A percentile compares a stretch with the other conserved stretches of the same genome.
phyloP scores from a whole-genome alignment of 1,140 invertebrate genomes.

The Cataglyphis hispanica region DNA sequence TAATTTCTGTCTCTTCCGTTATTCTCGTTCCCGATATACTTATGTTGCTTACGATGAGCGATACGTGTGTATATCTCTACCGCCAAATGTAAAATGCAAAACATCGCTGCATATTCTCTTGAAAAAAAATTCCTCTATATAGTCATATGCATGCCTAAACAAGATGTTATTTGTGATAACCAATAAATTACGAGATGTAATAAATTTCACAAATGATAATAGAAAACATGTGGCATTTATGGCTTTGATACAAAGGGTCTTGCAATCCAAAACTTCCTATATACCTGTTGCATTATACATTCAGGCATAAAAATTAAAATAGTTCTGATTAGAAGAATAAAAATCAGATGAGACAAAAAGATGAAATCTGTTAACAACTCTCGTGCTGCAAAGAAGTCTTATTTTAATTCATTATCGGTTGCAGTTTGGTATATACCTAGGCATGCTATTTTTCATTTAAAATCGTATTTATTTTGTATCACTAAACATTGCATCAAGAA shows the following conservation, averaged over 20 bases:
- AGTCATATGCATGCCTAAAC: conserved; percentile 62
- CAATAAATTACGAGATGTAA: not conserved
- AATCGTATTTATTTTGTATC: conserved; percentile 57
- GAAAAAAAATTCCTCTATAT: not conserved
- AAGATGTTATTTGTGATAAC: conserved; percentile 24
- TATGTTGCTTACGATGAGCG: not conserved
- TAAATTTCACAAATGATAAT: not conserved
- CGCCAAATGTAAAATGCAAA: not conserved
- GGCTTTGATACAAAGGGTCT: conserved; percentile 17
- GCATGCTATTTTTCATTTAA: conserved; percentile 70
- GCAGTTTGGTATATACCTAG: conserved; percentile 71
- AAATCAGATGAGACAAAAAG: conserved; percentile 69
- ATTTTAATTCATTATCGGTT: conserved; percentile 75
- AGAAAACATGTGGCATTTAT: conserved; percentile 41
- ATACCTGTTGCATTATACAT: conserved; percentile 54
- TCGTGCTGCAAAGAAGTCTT: conserved; percentile 78
- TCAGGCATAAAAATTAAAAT: conserved; percentile 79
- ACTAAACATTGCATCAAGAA: conserved; percentile 61
- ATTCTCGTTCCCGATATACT: conserved; percentile 9
- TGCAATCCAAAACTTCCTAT: conserved; percentile 25
- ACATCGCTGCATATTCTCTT: conserved; percentile 6
- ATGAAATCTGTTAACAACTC: conserved; percentile 49
- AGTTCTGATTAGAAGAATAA: conserved; percentile 76
- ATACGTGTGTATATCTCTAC: not conserved
- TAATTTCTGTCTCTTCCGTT: not conserved